A percentile compares a stretch with the other conserved stretches of the same genome.
Evolutionary conservation across 2,888 invertebrate genomes (phyloP).

Genomic region (Auanema sp.): DNA sequence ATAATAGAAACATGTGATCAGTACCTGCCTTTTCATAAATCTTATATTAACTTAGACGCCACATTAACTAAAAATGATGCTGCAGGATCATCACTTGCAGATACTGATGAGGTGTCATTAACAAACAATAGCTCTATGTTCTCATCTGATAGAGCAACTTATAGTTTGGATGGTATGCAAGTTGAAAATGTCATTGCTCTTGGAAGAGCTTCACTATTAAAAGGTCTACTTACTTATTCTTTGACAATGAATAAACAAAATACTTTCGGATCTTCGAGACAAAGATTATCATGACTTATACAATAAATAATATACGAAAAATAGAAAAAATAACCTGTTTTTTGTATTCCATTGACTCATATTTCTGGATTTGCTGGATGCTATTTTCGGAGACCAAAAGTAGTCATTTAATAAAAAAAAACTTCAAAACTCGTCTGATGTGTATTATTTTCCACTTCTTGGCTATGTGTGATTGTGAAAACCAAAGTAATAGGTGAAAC

Average conservation of each 20-base stretch:
- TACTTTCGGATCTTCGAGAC: conserved; percentile 38
- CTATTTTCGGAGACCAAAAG: conserved; percentile 17
- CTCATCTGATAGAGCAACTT: conserved; percentile 44
- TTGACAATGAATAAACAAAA: conserved; percentile 41
- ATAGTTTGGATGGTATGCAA: conserved; percentile 36
- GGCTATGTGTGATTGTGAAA: conserved; percentile 17
- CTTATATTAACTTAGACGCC: conserved; percentile 30
- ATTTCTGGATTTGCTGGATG: conserved; percentile 46
- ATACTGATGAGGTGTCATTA: conserved; percentile 30
- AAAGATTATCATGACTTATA: too few species aligned
- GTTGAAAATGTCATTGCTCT: conserved; percentile 34
- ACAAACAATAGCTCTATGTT: conserved; percentile 47
- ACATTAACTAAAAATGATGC: conserved; percentile 27
- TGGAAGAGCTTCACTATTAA: conserved; percentile 42
- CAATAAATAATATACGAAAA: too few species aligned
- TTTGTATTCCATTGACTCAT: conserved; percentile 39
- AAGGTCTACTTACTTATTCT: conserved; percentile 41
- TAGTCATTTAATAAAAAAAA: conserved; percentile 16
- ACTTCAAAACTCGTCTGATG: conserved; percentile 13
- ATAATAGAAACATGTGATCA: conserved; percentile 26
- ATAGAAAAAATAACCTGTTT: too few species aligned
- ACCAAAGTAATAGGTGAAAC: conserved; percentile 17
- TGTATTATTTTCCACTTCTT: conserved; percentile 13
- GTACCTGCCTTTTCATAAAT: conserved; percentile 18
- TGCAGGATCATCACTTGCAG: conserved; percentile 12